phyloP scores from a whole-genome alignment of 2,888 invertebrate genomes.

The Volucella inanis region DNA sequence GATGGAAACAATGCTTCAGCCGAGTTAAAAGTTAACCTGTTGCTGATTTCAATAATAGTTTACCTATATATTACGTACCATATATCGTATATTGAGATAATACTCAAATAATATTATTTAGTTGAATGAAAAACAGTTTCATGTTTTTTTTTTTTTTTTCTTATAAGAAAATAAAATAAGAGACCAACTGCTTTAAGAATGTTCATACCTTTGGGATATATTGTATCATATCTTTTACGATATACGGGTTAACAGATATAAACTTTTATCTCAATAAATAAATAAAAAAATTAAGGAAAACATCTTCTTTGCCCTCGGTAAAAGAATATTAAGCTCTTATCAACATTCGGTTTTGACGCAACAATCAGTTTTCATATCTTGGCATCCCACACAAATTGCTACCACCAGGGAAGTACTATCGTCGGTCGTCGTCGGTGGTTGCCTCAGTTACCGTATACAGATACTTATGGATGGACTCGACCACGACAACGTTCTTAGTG shows the following conservation, averaged over 20 bases:
- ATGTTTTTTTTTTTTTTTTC: no score
- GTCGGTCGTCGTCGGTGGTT: constrained; percentile 34
- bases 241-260: not conserved
- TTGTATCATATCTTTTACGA: not conserved
- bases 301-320: constrained; percentile 17
- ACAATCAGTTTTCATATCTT: constrained; percentile 55
- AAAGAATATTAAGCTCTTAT: constrained; percentile 52
- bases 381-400: constrained; percentile 68
- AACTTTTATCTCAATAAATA: constrained; percentile 2
- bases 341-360: constrained; percentile 34
- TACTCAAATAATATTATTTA: no score
- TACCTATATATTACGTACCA: no score
- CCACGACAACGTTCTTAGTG: constrained; percentile 14
- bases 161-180: no score
- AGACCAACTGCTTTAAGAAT: no score
- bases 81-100: no score
- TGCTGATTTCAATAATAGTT: no score
- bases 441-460: constrained; percentile 6
- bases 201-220: no score
- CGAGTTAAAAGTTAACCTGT: no score
- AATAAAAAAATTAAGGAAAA: constrained; percentile 8
- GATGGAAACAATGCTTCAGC: no score
- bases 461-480: constrained; percentile 14
- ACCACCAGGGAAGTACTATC: constrained; percentile 53
- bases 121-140: no score